Evolutionary conservation across 2,888 invertebrate species (phyloP), one percentile per base, ranked within the genome.

Genomic region (Meganola albula): DNA sequence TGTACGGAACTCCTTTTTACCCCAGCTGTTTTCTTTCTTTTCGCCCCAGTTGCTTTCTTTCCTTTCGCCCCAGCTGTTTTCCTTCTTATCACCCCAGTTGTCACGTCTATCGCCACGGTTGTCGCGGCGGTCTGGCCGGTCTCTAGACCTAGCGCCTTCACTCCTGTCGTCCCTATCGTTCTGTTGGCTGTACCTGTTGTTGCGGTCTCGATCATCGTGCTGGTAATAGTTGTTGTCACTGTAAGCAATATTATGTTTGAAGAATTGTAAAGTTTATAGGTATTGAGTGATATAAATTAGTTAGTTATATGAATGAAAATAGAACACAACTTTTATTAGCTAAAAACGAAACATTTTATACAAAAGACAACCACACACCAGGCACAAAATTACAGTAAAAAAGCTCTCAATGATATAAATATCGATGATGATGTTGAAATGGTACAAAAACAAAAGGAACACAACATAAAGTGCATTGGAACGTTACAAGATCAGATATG

Each of bases 171-270:
- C 44, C 4, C 44, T 42, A 7, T 42, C 39, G 0, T 52, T 39
- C 26, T 33, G 46, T 7, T 54, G 58, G 1, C 53, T 37, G n/a
- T n/a, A n/a, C 0, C 48, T 39, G 11, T 52, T 48, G 9, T 47
- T 35, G 12, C 56, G 49, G 1, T 60, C 57, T 2, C 56, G 38
- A 20, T 75, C 68, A 33, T 70, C 63, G 10, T 57, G 51, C 47
- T 72, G 67, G 23, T 40, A 50, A 34, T 55, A 68, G 44, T 61
- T 69, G 31, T 68, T 64, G 13, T 53, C 54, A 23, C 52, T 52
- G 52, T 20, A 49, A 48, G 22, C 24, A 27, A 14, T 14, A 31
- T 11, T 27, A 8, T 12, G 1, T 13, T 23, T 35, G n/a, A 31
- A 36, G 11, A 4, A 29, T n/a, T n/a, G n/a, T n/a, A n/a, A n/a